Evolutionary conservation across 2,797 vertebrate genomes (phyloP), one percentile per base, ranked within the genome.

Genomic region (Meriones psammophilus): DNA sequence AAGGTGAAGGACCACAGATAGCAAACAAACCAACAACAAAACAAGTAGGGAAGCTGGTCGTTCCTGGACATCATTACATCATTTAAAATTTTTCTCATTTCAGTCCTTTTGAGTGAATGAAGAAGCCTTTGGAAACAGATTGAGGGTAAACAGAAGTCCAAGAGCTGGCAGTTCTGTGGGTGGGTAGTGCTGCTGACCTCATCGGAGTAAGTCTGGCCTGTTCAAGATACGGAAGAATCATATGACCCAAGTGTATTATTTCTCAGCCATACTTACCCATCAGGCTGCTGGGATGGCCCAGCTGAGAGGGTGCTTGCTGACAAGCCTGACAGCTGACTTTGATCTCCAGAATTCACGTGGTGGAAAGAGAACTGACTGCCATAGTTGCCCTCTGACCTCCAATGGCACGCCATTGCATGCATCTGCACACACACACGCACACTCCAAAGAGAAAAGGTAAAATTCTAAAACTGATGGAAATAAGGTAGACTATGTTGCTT

Each of bases 401-500:
- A 42, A 20, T 39, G 69, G 85, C n/a, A 42, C 3, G 0, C 69
- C 69, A 30, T 30, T n/a, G 26, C n/a, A 39, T 39, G 24, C 68
- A 20, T 42, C 26, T 8, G 26, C 18, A 80, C n/a, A 80, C 20
- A 60, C 2, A 83, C 2, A 64, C 26, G 28, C 28, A 64, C 1
- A 74, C 39, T 39, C 46, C 50, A 88, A 15, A 42, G 80, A 92
- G 87, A 50, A 92, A 92, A 94, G 77, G 12, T 39, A 94, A 91
- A 93, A 92, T 74, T 93, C 46, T 68, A 80, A 89, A 89, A 68
- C 78, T 66, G 50, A 79, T 93, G 66, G 88, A 97, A 94, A 73
- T 90, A 74, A 95, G 92, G 54, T 74, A 66, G 22, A 90, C 50
- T 54, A 56, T 74, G 88, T 54, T 83, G 71, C 62, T 89, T 84